Percentiles rank a stretch among this genome's conserved stretches.
These are phyloP conservation scores for Urocynchramus pylzowi DNA, from an alignment of 2,113 vertebrate species.

Conservation along the genomic window DNA sequence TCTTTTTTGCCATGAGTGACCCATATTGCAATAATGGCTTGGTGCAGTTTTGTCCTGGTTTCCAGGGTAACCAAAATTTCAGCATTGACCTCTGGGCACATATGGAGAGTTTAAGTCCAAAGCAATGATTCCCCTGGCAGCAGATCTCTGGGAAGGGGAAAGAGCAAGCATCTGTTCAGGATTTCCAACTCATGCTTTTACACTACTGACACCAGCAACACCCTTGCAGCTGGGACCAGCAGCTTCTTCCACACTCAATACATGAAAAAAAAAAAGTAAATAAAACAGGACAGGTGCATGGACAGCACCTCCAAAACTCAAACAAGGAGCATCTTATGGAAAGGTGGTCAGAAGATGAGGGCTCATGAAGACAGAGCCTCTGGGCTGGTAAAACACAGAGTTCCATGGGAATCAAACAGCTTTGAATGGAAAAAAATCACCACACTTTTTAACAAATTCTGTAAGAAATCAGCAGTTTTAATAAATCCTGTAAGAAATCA, in stretches of 20 bases:
- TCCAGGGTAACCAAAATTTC: conserved; percentile 1
- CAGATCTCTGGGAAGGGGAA: neutral
- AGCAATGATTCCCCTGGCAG: neutral
- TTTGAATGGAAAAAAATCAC: neutral
- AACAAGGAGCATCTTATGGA: neutral
- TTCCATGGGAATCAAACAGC: neutral
- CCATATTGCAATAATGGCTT: neutral
- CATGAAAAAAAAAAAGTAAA: fast-evolving
- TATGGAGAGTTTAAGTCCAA: neutral
- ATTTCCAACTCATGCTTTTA: neutral
- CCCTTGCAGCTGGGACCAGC: neutral
- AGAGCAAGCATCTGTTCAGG: neutral
- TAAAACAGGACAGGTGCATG: neutral
- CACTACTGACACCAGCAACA: neutral
- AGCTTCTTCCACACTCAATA: neutral
- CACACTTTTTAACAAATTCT: neutral
- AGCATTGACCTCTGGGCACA: neutral
- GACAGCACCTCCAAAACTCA: neutral
- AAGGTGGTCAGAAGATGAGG: neutral
- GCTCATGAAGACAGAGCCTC: neutral
- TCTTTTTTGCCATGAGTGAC: neutral
- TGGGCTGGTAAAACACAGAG: neutral
- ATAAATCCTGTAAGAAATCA: neutral
- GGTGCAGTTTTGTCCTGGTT: neutral
- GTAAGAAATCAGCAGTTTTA: too few relatives aligned